Evolutionary conservation across 2,113 vertebrate genomes (phyloP), one percentile per base, ranked within the genome.

Genomic region (Galeopterus variegatus): DNA sequence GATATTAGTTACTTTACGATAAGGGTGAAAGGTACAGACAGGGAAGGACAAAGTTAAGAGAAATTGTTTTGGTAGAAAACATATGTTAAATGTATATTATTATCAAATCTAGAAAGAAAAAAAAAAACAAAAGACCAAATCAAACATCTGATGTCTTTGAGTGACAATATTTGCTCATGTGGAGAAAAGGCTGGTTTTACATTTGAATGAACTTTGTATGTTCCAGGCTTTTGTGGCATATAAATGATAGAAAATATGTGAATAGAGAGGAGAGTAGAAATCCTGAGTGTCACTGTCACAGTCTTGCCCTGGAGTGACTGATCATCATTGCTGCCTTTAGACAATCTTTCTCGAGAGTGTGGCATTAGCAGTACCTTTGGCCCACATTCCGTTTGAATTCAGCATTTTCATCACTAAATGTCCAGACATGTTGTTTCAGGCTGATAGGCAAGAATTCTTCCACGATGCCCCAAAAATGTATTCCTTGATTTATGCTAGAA

Each of bases 231-330:
- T 11, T 8, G 24, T 5, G 31, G 54, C 56, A 2, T 7, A 5
- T 2, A 24, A 62, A 8, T 41, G 48, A 41, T 1, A n/a, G 45
- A 58, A 75, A n/a, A 41, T 5, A 0, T 0, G 6, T 28, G 45
- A 41, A 6, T 12, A 8, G 6, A 41, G 45, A 58, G 5, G 33
- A 52, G 81, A 5, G 8, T 15, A 58, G 7, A 33, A 24, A 18
- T 28, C 8, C 0, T 14, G 24, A 33, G 26, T 23, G 28, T 62
- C 5, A 0, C 54, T 1, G 10, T 45, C 21, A 26, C 19, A 17
- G 18, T 31, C 48, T 54, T 9, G 14, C n/a, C 48, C 24, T 18
- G 3, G 36, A 28, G 80, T 5, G 33, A 65, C 52, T 2, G 4
- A 11, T 3, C 28, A 3, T 10, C 70, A 21, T 18, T 0, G 52